These are phyloP conservation scores for Diorhabda sublineata DNA, from an alignment of 1,140 invertebrate species.

Conservation along the genomic window DNA sequence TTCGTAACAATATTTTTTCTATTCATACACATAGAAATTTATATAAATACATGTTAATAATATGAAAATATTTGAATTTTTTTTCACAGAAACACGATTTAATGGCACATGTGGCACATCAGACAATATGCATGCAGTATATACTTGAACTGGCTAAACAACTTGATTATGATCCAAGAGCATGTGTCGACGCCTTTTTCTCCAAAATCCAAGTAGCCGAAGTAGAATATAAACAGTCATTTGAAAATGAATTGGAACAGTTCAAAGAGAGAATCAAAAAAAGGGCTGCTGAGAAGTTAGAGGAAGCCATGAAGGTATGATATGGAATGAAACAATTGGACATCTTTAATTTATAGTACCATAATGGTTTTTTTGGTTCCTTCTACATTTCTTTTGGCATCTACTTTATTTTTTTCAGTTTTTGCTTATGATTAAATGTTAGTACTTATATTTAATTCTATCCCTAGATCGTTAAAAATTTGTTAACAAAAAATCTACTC, in stretches of 20 bases:
- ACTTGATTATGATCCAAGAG: slow-evolving; percentile 86
- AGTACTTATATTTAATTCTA: too few relatives aligned
- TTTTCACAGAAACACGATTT: slow-evolving; percentile 79
- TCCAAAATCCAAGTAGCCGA: slow-evolving; percentile 89
- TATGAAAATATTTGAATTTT: slow-evolving; percentile 1
- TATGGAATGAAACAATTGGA: too few relatives aligned
- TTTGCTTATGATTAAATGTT: too few relatives aligned
- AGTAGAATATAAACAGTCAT: slow-evolving; percentile 87
- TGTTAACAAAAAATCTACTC: too few relatives aligned
- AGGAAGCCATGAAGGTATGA: slow-evolving; percentile 71
- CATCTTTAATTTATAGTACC: too few relatives aligned
- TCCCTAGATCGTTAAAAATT: too few relatives aligned
- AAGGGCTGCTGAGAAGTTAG: slow-evolving; percentile 83
- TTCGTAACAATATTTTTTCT: too few relatives aligned
- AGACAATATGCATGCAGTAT: slow-evolving; percentile 98
- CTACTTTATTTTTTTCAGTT: too few relatives aligned
- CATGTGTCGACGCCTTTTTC: slow-evolving; percentile 93
- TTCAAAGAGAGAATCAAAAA: slow-evolving; percentile 88
- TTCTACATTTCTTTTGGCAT: too few relatives aligned
- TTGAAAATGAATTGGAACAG: slow-evolving; percentile 86
- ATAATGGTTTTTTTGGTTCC: too few relatives aligned
- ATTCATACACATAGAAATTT: too few relatives aligned
- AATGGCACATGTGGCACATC: slow-evolving; percentile 95
- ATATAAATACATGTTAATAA: too few relatives aligned
- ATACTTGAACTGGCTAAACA: slow-evolving; percentile 95